Base-by-base conservation (phyloP, 2,888 invertebrate species). In the Megamerina dolium region DNA sequence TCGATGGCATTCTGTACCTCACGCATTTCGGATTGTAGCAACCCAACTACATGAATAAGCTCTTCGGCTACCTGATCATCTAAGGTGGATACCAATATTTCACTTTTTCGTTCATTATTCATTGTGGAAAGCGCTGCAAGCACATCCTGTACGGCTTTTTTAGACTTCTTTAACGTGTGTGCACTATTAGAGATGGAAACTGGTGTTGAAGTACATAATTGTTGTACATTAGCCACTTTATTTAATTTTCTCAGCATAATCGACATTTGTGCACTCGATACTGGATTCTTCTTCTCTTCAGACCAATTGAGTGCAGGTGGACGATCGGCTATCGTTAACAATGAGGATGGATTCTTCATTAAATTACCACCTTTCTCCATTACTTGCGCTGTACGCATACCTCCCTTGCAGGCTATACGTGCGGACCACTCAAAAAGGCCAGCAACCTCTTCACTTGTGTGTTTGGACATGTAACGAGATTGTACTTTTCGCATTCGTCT, bases 1-100 rank as follows among this genome's bases (percentile, higher is more conserved):
- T 95, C 94, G 51, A 90, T 75, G 57, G 83, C 82, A 46, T 77
- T 75, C 64, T 88, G 85, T 43, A 90, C 78, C 50, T 85, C 75
- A 19, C 81, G 77, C 54, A 92, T 70, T 66, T 88, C 86, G 0
- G 82, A 79, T 37, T 80, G 76, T 49, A 93, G 68, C 14, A 84
- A 78, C 14, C 87, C 87, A 1, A 86, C 77, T 2, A 87, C 81
- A 49, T 79, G 80, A 51, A 82, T 82, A 51, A 90, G 68, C 58
- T 84, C 82, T 30, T 74, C 67, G 39, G 73, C 72, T 29, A 73
- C 61, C 51, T 74, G 73, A 12, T 56, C 60, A 35, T 73, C 68
- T 62, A 73, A 75, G 13, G 64, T 62, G 20, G 76, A 73, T 43
- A 76, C 65, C 43, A 64, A 57, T 23, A 67, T 68, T 40, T 64